Percentiles rank a stretch among this genome's conserved stretches.
Conservation (phyloP, 2,113 vertebrate species). For the Prionailurus viverrinus region DNA sequence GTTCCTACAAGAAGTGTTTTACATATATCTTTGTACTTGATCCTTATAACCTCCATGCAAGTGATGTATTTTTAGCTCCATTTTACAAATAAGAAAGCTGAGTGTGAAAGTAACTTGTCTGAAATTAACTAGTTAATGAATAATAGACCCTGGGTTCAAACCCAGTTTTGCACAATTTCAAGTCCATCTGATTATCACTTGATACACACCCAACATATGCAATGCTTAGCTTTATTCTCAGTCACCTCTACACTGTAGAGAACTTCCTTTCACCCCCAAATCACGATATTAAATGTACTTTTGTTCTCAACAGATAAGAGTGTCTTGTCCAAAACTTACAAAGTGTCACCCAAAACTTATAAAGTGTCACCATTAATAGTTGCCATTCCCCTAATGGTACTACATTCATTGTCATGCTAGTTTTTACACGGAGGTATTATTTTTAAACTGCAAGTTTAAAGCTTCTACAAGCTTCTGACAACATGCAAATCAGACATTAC, state of each 20-base stretch:
- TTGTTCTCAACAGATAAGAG: not conserved
- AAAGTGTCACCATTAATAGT: slow-evolving; percentile 47
- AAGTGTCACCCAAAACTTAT: not conserved
- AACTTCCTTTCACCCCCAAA: not conserved
- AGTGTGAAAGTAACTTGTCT: not conserved
- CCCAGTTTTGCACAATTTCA: not conserved
- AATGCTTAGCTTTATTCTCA: not conserved
- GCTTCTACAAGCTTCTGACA: slow-evolving; percentile 49
- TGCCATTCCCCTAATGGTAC: slow-evolving; percentile 7
- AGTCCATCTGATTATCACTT: not conserved
- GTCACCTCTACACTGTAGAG: not conserved
- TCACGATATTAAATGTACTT: not conserved
- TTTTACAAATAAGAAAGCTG: not conserved
- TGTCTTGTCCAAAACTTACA: not conserved
- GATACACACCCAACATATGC: not conserved
- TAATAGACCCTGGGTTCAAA: not conserved
- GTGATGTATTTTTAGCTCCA: not conserved
- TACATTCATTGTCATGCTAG: slow-evolving; percentile 44
- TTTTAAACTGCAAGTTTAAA: slow-evolving; percentile 75
- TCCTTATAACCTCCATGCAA: not conserved
- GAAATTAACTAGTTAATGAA: not conserved
- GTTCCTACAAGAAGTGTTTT: not conserved
- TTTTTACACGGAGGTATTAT: slow-evolving; percentile 62
- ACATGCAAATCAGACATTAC: slow-evolving; percentile 76
- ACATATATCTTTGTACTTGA: not conserved